A percentile compares a stretch with the other conserved stretches of the same genome.
Evolutionary conservation across 2,797 vertebrate species (phyloP).

Genomic region (Coluber constrictor): DNA sequence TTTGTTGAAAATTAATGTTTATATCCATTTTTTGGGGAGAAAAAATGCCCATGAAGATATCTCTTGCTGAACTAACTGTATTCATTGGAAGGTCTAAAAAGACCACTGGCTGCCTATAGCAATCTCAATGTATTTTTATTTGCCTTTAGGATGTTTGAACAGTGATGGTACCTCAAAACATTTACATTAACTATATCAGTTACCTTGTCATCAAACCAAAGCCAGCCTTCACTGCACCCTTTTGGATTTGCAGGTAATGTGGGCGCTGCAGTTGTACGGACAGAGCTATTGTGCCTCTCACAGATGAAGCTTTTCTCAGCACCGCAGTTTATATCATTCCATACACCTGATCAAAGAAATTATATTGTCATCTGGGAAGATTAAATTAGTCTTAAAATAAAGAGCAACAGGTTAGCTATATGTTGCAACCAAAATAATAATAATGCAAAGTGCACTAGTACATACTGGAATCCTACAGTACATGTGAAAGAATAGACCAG

Average conservation of each 20-base stretch:
- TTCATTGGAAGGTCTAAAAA: not conserved
- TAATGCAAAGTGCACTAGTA: not conserved
- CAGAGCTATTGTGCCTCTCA: constrained; percentile 74
- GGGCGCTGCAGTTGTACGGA: constrained; percentile 73
- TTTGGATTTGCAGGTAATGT: constrained; percentile 65
- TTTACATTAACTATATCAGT: not conserved
- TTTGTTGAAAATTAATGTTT: not conserved
- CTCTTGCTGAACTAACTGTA: not conserved
- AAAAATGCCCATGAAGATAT: not conserved
- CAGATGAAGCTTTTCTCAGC: constrained; percentile 77
- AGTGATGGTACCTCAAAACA: not conserved
- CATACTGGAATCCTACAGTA: not conserved
- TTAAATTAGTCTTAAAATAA: not conserved
- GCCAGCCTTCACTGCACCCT: constrained; percentile 82
- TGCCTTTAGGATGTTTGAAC: not conserved
- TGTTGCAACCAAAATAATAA: not conserved
- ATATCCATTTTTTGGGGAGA: not conserved
- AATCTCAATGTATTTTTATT: not conserved
- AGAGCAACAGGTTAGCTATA: not conserved
- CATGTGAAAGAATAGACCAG: not conserved
- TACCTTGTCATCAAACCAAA: constrained; percentile 80
- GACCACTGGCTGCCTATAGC: no score
- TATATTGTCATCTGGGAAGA: not conserved
- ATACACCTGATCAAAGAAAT: constrained; percentile 66
- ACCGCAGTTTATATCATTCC: constrained; percentile 92